Percentiles rank a stretch among this genome's conserved stretches.
phyloP scores from a whole-genome alignment of 1,140 invertebrate genomes.

The Anagrus nilaparvatae region DNA sequence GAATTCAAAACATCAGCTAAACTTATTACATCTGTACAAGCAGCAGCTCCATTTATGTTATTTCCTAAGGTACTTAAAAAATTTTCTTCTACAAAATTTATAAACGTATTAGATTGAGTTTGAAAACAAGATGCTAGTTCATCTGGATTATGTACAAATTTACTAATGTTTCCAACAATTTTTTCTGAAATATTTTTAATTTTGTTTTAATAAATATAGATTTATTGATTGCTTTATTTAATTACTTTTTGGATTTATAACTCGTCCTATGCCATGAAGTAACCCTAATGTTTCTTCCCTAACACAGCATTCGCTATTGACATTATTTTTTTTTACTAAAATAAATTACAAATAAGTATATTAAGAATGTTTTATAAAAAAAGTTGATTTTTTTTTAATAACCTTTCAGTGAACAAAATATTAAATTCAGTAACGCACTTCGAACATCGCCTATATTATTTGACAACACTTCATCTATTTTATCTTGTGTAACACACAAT shows the following conservation, averaged over 20 bases:
- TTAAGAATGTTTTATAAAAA: background rate
- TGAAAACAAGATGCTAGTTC: conserved; percentile 53
- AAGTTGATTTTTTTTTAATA: conserved; percentile 11
- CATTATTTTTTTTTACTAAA: conserved; percentile 17
- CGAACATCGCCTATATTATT: conserved; percentile 60
- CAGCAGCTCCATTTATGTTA: conserved; percentile 43
- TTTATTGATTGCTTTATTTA: conserved; percentile 17
- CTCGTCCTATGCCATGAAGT: conserved; percentile 62
- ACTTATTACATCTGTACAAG: conserved; percentile 53
- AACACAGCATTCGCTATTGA: conserved; percentile 28
- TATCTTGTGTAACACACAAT: conserved; percentile 40
- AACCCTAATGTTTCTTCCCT: conserved; percentile 59
- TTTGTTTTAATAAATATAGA: conserved; percentile 1
- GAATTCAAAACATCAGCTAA: conserved; percentile 51
- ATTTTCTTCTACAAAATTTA: conserved; percentile 62
- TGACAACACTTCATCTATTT: conserved; percentile 55
- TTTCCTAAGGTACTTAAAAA: conserved; percentile 58
- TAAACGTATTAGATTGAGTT: conserved; percentile 51
- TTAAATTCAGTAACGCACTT: conserved; percentile 58
- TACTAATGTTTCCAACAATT: conserved; percentile 22
- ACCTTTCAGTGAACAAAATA: conserved; percentile 60
- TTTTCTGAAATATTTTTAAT: conserved; percentile 19
- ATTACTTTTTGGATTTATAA: conserved; percentile 68
- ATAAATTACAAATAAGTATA: conserved; percentile 14
- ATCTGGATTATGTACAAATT: conserved; percentile 51